Conservation (phyloP, 2,888 invertebrate genomes). For the Nephrotoma guestfalica region DNA sequence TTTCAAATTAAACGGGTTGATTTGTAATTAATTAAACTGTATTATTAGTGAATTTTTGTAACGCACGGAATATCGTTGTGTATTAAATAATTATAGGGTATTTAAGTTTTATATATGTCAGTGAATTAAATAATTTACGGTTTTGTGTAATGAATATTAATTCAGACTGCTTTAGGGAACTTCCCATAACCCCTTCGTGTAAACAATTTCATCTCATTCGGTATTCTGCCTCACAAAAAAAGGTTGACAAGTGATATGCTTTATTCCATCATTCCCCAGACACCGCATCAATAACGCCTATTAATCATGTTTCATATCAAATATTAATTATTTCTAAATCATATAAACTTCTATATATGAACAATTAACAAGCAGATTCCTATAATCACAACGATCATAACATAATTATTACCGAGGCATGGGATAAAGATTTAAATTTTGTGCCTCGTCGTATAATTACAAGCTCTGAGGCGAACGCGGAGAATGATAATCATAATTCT, state of each 20-base stretch:
- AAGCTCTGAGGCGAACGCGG: background rate
- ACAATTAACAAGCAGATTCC: background rate
- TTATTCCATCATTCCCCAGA: background rate
- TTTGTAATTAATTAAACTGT: background rate
- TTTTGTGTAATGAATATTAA: background rate
- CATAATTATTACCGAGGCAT: background rate
- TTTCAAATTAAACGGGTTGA: background rate
- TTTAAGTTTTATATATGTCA: background rate
- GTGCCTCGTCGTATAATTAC: background rate
- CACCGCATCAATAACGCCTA: background rate
- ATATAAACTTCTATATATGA: background rate
- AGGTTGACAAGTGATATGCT: background rate
- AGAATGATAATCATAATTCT: background rate
- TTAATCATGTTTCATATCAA: background rate
- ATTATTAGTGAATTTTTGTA: background rate
- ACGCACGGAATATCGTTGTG: background rate
- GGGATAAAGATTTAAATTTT: background rate
- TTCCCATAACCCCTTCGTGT: background rate
- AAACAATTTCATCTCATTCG: too few relatives aligned
- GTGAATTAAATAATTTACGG: background rate
- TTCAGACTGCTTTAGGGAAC: background rate
- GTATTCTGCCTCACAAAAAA: background rate
- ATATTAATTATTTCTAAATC: background rate
- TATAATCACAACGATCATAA: background rate
- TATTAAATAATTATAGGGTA: background rate